phyloP scores from a whole-genome alignment of 2,113 vertebrate species.

The Choloepus hoffmanni region DNA sequence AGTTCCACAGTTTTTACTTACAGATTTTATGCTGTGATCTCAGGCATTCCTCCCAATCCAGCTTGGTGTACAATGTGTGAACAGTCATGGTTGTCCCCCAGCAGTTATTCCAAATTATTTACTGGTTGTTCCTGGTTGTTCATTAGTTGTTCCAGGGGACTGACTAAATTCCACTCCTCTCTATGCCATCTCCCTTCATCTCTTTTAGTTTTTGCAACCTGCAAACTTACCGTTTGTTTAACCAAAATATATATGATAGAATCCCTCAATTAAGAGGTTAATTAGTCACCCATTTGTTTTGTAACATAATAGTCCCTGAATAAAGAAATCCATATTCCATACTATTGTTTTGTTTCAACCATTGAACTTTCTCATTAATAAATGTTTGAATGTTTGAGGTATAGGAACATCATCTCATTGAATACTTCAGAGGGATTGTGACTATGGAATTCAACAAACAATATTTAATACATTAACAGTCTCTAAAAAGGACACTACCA shows the following conservation, averaged over 20 bases:
- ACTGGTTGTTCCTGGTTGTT: no score
- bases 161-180: no score
- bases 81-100: no score
- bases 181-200: no score
- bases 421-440: conserved; percentile 9
- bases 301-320: background rate
- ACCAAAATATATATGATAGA: background rate
- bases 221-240: background rate
- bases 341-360: background rate
- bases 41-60: no score
- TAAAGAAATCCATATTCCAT: background rate
- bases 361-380: background rate
- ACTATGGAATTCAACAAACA: background rate
- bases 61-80: no score
- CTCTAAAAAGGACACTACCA: background rate
- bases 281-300: background rate
- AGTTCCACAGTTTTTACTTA: no score
- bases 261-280: background rate
- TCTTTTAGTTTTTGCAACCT: background rate
- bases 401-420: background rate
- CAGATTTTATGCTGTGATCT: no score
- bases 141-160: no score
- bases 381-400: background rate
- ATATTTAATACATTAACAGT: background rate
- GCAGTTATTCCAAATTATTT: no score